Evolutionary conservation across 2,113 vertebrate genomes (phyloP), one percentile per base, ranked within the genome.

Genomic region (Columbina picui): DNA sequence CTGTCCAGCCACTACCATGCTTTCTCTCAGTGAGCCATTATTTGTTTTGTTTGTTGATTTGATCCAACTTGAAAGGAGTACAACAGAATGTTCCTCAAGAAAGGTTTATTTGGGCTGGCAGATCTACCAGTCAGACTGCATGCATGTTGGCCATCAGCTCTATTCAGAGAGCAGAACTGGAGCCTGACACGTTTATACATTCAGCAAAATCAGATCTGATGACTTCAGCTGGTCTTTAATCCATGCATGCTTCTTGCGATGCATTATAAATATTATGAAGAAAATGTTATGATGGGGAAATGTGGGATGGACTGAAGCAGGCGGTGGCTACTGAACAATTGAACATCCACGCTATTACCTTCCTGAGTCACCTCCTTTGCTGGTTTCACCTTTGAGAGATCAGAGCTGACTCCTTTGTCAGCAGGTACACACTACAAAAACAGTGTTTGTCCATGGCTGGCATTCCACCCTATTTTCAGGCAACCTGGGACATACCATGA

Each of bases 401-500:
- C 50, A 56, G 43, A 29, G 43, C 39, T 71, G 64, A 56, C 36
- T 78, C 55, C 65, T 89, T 74, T 57, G 36, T 84, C 16, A 22
- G 63, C 70, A 92, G 71, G 80, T 36, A 50, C 6, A 7, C 0
- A 0, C 38, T 69, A 8, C 43, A 76, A 43, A 87, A 59, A 39
- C 57, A 13, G 10, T 30, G 22, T 87, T 94, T 83, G 50, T 68
- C 49, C 53, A 32, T 0, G 1, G 25, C 56, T 93, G 76, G 49
- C 65, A 89, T 87, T 67, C 49, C 30, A 22, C n/a, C 71, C 47
- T 75, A n/a, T 87, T 81, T 93, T 87, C 85, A 91, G 88, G 67
- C 85, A 84, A 36, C 61, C 64, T 65, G 41, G 32, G 83, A 60
- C 80, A 89, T 83, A 84, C 55, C 88, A 84, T 32, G 71, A 61